Base-by-base conservation (phyloP, 2,888 invertebrate genomes). In the Limnephilus auricula region DNA sequence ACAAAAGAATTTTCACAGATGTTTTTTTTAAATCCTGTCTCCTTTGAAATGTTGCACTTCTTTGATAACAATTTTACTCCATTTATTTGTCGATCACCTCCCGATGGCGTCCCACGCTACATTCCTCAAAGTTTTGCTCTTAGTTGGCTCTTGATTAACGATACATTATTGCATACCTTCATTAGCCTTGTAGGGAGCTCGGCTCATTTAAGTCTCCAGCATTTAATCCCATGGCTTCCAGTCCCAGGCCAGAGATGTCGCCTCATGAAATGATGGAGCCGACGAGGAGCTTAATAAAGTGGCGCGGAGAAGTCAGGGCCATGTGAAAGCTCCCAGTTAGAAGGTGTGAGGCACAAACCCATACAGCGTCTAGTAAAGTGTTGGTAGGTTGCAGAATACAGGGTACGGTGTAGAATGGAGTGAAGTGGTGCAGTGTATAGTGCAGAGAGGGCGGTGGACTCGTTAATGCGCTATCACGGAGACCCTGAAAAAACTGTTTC, bases 121-220 rank as follows among this genome's bases (percentile, higher is more conserved):
- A 65, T 65, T 65, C 65, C 25, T 25, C 65, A 9, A 65, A 65
- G 65, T 25, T 65, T 25, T 65, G 65, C 25, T 83, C 83, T 37
- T 83, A 34, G 83, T 18, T 83, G 34, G 9, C 10, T 18, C 37
- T 37, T 83, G 37, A 83, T 83, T 83, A 83, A 83, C 83, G 83
- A 83, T 83, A 83, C 18, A n/a, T 83, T 83, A 83, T 37, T n/a
- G 32, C 83, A 83, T 83, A 34, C 83, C 83, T 34, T 25, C 40
- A 45, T 45, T 45, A 86, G n/a, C 86, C 86, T 86, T 86, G n/a
- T 86, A 86, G 13, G 82, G 82, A 34, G 82, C 34, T 82, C 31
- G 34, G 25, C 82, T 82, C 82, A 82, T 82, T 82, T 32, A 37
- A 82, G 82, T 34, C 82, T 65, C 34, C 82, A 37, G 82, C 34